phyloP scores from a whole-genome alignment of 1,140 invertebrate species.

The Papilio xuthus region DNA sequence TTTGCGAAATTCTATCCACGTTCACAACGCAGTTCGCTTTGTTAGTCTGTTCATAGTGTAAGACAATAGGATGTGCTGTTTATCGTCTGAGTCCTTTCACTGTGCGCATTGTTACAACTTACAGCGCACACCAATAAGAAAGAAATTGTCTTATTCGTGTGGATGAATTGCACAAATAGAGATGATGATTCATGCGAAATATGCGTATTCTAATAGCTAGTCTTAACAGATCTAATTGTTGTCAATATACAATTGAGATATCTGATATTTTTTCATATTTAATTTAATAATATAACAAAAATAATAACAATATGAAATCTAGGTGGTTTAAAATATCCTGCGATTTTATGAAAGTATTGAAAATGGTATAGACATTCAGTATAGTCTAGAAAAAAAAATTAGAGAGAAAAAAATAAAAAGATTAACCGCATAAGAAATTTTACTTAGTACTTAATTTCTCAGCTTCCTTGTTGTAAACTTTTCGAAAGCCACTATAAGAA shows the following conservation, averaged over 20 bases:
- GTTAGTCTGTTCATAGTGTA: background rate
- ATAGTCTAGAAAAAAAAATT: too few relatives aligned
- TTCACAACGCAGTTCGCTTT: constrained; percentile 1
- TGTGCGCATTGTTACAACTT: constrained; percentile 13
- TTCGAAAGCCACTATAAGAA: too few relatives aligned
- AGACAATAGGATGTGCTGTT: constrained; percentile 26
- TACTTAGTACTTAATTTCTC: too few relatives aligned
- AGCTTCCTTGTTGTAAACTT: too few relatives aligned
- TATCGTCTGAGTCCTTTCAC: constrained; percentile 20
- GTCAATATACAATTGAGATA: background rate
- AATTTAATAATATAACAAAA: too few relatives aligned
- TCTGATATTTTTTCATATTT: too few relatives aligned
- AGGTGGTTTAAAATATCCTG: background rate
- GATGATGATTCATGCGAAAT: background rate
- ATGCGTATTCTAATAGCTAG: background rate
- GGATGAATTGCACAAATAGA: background rate
- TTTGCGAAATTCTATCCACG: background rate
- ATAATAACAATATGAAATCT: too few relatives aligned
- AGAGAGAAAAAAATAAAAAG: too few relatives aligned
- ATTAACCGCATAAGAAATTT: too few relatives aligned
- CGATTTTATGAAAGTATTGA: background rate
- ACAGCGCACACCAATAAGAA: background rate
- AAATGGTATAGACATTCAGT: too few relatives aligned
- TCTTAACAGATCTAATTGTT: background rate
- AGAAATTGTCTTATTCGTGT: background rate